phyloP scores from a whole-genome alignment of 1,140 invertebrate genomes.

The Drosophila virilis region DNA sequence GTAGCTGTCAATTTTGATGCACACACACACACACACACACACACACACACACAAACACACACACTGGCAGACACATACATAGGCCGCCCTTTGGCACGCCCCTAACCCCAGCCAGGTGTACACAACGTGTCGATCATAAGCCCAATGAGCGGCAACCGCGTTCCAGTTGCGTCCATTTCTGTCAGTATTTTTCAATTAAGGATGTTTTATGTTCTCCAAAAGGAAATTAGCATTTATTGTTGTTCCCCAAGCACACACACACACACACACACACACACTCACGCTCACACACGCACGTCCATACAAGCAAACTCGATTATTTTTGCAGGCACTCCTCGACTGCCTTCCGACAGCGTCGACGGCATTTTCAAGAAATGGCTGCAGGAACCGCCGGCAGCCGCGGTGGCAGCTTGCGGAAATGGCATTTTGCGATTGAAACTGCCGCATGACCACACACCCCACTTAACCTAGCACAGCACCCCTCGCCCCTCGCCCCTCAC shows the following conservation, averaged over 20 bases:
- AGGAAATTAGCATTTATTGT: conserved; percentile 82
- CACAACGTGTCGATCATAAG: conserved; percentile 25
- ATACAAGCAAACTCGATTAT: conserved; percentile 57
- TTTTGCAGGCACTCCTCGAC: conserved; percentile 50
- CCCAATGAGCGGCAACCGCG: background rate
- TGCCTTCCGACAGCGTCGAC: conserved; percentile 36
- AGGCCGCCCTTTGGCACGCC: conserved; percentile 11
- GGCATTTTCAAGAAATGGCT: conserved; percentile 22
- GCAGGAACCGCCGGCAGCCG: conserved; percentile 15
- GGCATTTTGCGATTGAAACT: conserved; percentile 66
- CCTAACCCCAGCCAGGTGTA: background rate
- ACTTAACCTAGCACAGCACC: conserved; percentile 5
- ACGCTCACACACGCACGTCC: background rate
- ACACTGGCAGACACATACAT: background rate
- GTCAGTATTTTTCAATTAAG: conserved; percentile 75
- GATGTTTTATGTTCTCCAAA: conserved; percentile 64
- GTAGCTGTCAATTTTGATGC: conserved; percentile 77
- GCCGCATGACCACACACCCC: conserved; percentile 44
- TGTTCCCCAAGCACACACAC: conserved; percentile 38
- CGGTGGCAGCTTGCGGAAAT: conserved; percentile 63
- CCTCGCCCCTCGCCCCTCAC: background rate
- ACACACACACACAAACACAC: conserved; percentile 12
- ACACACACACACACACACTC: conserved; percentile 11
- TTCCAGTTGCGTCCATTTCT: conserved; percentile 49
- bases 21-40: conserved; percentile 11